Base-by-base conservation (phyloP, 2,888 invertebrate species). In the Myathropa florea region DNA sequence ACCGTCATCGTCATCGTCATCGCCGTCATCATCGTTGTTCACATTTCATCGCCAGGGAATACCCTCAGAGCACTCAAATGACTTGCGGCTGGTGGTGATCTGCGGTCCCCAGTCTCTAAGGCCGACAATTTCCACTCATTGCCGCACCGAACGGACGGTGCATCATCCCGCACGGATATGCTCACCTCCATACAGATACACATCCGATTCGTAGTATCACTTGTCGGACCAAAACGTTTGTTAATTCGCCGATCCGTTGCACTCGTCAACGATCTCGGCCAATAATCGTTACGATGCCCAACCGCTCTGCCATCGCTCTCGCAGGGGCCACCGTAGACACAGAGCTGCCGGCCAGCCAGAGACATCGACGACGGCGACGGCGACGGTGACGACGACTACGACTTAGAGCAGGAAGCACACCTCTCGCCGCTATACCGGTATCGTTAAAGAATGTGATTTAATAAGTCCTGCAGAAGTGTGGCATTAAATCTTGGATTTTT, bases 401-500 rank as follows among this genome's bases (percentile, higher is more conserved):
- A 14, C 26, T 24, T 36, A 30, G 30, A 18, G 18, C 6, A 14
- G 36, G n/a, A 71, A 46, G 28, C 39, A 65, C 33, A 53, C 61
- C 57, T 68, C 72, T 68, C 18, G 67, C 76, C 59, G 59, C 24
- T 65, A 59, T 64, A 18, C 65, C 64, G n/a, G 70, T 70, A 81
- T 81, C 72, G 81, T 77, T 85, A 73, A 85, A 36, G 83, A 86
- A 86, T 86, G 86, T 86, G 86, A 86, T 86, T 86, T 86, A 86
- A 83, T 86, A 86, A 86, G 86, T 86, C 86, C 78, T 83, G 75
- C 18, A 55, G 83, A 83, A 86, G 86, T 86, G 86, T 86, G 86
- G 86, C 86, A 86, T 86, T 86, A 86, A 86, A 86, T 86, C 86
- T 86, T 83, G 86, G 86, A 83, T 86, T 83, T 83, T 83, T 83